Conservation (phyloP, 2,888 invertebrate genomes). For the Cephonodes hylas region DNA sequence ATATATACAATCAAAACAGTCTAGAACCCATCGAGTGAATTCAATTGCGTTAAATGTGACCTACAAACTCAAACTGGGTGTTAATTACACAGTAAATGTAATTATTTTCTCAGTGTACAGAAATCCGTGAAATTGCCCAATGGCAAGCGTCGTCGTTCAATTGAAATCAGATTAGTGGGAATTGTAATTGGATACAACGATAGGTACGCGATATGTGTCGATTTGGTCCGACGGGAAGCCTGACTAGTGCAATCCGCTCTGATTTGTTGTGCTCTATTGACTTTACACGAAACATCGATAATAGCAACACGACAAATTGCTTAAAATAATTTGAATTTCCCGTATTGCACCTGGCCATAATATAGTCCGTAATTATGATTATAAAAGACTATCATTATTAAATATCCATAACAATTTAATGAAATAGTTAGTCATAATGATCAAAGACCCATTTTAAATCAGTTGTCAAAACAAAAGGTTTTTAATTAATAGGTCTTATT, state of each 20-base stretch:
- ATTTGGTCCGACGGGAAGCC: slow-evolving; percentile 35
- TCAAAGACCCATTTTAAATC: too few species aligned
- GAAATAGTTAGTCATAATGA: too few species aligned
- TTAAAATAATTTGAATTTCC: not conserved
- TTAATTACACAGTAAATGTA: not conserved
- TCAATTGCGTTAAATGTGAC: not conserved
- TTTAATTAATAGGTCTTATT: too few species aligned
- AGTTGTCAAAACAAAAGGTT: too few species aligned
- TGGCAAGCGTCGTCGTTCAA: slow-evolving; percentile 38
- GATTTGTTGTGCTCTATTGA: slow-evolving; percentile 42
- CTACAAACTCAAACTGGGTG: not conserved
- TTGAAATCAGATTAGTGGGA: slow-evolving; percentile 18
- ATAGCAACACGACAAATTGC: not conserved
- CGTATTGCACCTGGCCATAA: not conserved
- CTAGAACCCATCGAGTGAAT: not conserved
- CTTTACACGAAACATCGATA: slow-evolving; percentile 30
- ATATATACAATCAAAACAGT: slow-evolving; percentile 5
- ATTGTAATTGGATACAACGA: slow-evolving; percentile 32
- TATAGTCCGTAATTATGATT: not conserved
- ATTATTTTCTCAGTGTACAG: not conserved
- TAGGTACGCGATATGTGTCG: slow-evolving; percentile 22
- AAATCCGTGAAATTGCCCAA: slow-evolving; percentile 41
- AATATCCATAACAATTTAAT: too few species aligned
- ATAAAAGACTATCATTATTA: too few species aligned
- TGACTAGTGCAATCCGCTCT: slow-evolving; percentile 27